Conservation (phyloP, 2,797 vertebrate genomes). For the Aphelocoma californica region DNA sequence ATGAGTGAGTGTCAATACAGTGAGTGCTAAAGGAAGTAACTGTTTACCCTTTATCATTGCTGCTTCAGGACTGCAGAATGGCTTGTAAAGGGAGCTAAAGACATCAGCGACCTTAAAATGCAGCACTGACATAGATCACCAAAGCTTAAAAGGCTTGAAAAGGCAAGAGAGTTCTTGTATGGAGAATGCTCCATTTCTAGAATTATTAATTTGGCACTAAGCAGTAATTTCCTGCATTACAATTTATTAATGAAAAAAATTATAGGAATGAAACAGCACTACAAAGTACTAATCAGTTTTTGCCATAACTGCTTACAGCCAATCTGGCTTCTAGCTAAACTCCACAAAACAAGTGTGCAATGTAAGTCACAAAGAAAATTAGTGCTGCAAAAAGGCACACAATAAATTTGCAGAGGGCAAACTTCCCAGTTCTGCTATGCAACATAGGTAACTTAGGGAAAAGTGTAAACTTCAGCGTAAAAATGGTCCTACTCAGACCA, state of each 20-base stretch:
- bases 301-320: neutral
- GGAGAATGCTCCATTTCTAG: neutral
- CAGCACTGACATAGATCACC: neutral
- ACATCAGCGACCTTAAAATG: neutral
- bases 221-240: neutral
- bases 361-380: neutral
- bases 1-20: neutral
- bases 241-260: neutral
- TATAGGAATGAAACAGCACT: neutral
- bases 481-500: neutral
- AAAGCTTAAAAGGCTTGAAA: neutral
- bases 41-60: neutral
- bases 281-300: neutral
- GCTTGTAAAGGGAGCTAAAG: neutral
- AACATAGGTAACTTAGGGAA: neutral
- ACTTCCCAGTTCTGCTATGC: neutral
- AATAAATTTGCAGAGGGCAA: neutral
- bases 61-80: neutral
- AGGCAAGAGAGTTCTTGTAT: neutral
- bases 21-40: neutral
- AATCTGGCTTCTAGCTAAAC: neutral
- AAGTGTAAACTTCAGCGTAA: neutral
- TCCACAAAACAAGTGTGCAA: neutral
- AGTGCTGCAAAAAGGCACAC: fast-evolving
- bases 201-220: neutral